phyloP scores from a whole-genome alignment of 2,888 invertebrate species.

The Drosophila birchii region DNA sequence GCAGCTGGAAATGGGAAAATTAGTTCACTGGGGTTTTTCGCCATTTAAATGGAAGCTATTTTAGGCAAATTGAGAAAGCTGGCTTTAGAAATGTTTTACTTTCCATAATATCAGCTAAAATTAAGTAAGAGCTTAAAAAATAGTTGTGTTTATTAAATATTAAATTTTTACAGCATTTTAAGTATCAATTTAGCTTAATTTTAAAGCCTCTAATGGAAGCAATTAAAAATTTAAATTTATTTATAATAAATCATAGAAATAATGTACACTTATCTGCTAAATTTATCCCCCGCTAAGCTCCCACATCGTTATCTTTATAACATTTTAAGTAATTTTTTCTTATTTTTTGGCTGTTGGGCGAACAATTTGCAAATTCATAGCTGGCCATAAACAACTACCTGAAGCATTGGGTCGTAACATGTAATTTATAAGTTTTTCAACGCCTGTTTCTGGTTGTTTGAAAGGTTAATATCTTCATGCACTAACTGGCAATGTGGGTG shows the following conservation, averaged over 20 bases:
- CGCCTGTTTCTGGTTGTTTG: constrained; percentile 40
- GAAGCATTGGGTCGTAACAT: constrained; percentile 57
- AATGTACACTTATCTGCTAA: neutral
- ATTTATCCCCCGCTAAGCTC: neutral
- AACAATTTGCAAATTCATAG: constrained; percentile 52
- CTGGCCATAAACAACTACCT: constrained; percentile 56
- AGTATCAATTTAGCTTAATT: too few relatives aligned
- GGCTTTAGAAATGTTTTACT: neutral
- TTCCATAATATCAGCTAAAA: neutral
- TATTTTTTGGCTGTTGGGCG: constrained; percentile 1
- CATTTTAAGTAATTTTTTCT: constrained; percentile 36
- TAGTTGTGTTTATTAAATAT: neutral
- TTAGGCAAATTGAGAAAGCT: neutral
- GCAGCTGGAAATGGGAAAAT: constrained; percentile 40
- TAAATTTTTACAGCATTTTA: neutral
- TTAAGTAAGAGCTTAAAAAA: neutral
- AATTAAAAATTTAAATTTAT: neutral
- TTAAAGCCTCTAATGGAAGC: neutral
- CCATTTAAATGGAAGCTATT: constrained; percentile 6
- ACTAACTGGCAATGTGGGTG: constrained; percentile 33
- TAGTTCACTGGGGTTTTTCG: constrained; percentile 40
- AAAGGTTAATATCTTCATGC: constrained; percentile 70
- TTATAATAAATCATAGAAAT: neutral
- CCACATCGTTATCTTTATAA: constrained; percentile 28
- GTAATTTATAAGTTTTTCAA: constrained; percentile 57